Evolutionary conservation across 2,797 vertebrate species (phyloP), one percentile per base, ranked within the genome.

Genomic region (Acomys russatus): DNA sequence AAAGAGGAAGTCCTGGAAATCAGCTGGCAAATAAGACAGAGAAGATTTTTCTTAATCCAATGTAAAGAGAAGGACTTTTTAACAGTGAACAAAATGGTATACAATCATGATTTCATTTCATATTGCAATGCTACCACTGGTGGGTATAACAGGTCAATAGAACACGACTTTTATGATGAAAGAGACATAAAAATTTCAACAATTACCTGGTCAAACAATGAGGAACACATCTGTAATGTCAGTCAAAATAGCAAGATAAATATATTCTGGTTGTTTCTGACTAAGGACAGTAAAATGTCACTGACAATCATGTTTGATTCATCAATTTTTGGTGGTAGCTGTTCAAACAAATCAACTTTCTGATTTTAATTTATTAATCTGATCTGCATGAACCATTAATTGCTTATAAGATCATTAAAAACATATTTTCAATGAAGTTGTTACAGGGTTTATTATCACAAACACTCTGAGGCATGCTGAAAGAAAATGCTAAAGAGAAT

Each of bases 231-330:
- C 38, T 15, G 38, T 88, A 18, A 23, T 77, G 73, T 2, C 11
- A 63, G 6, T 1, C 9, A 49, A 2, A 79, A 63, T 51, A 59
- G 15, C 7, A 70, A 18, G 0, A 22, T 54, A 76, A 18, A 85
- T 28, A 71, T 28, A 78, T 87, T 33, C 33, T 87, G 22, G 11
- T 35, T 49, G 12, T 15, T 61, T 20, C 51, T 68, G 15, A 68
- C 18, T 23, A 51, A 79, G 49, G 56, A n/a, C 4, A 78, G 22
- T 68, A 33, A 5, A 3, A 0, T 78, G 6, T 79, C 61, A 49
- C 9, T 44, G 1, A 6, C 3, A 70, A 38, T 0, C 8, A n/a
- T 70, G 25, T 14, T 49, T 51, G 1, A 71, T n/a, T 9, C 10
- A 71, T 61, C 64, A 35, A 51, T n/a, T 79, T 70, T 12, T 28